Percentiles rank a stretch among this genome's conserved stretches.
Evolutionary conservation across 2,797 vertebrate genomes (phyloP).

Genomic region (Acanthiza pusilla): DNA sequence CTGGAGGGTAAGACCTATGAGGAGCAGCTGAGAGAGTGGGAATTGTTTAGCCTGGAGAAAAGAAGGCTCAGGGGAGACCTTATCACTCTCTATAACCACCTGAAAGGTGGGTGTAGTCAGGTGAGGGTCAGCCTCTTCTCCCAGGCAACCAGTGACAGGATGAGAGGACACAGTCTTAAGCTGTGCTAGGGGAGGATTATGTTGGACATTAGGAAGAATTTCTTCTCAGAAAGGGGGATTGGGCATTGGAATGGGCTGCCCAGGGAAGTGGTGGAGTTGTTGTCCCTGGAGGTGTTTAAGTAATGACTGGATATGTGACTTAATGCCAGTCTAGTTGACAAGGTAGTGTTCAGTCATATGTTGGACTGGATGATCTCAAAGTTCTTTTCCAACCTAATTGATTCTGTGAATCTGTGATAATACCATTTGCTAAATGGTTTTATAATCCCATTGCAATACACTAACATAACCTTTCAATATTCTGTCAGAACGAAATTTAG

Average conservation of each 20-base stretch:
- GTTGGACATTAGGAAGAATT: background rate
- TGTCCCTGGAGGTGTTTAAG: background rate
- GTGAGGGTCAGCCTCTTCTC: background rate
- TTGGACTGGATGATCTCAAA: background rate
- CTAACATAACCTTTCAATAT: background rate
- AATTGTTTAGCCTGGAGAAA: background rate
- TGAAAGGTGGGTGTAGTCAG: background rate
- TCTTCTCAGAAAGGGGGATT: background rate
- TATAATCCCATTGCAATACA: background rate
- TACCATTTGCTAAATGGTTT: background rate
- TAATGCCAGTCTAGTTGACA: background rate
- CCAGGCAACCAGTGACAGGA: too few relatives aligned
- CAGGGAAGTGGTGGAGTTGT: background rate
- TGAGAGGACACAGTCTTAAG: background rate
- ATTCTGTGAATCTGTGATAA: background rate
- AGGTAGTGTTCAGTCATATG: accelerated
- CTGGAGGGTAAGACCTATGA: background rate
- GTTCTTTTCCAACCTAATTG: background rate
- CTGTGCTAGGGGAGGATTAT: background rate
- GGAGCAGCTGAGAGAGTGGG: background rate
- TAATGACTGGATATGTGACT: background rate
- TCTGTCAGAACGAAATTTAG: background rate
- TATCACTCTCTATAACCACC: background rate
- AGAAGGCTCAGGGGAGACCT: background rate
- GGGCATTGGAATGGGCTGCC: background rate